Evolutionary conservation across 2,888 invertebrate species (phyloP).

Genomic region (Scrobipalpa costella): DNA sequence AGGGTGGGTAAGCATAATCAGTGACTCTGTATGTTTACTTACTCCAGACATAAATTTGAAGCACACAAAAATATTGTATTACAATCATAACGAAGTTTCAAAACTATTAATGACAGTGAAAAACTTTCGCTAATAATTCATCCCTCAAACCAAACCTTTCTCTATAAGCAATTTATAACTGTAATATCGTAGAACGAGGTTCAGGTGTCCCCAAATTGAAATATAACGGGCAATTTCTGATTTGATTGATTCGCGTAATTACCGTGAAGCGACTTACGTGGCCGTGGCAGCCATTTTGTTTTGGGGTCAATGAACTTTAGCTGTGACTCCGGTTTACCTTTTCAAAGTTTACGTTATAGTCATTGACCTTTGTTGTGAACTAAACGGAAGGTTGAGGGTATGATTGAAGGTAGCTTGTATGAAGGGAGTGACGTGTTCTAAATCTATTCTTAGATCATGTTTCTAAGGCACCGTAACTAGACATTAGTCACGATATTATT

Average conservation of each 20-base stretch:
- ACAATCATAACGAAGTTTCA: background rate
- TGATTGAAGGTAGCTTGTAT: background rate
- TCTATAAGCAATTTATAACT: background rate
- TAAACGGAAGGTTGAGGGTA: background rate
- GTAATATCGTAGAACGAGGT: conserved; percentile 11
- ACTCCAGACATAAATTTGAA: too few species aligned
- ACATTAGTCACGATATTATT: too few species aligned
- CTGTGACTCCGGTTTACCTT: conserved; percentile 1
- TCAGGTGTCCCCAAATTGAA: conserved; percentile 21
- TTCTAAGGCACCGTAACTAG: too few species aligned
- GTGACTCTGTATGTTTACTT: too few species aligned
- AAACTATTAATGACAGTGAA: background rate
- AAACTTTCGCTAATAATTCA: background rate
- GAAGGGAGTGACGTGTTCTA: background rate
- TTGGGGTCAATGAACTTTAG: background rate
- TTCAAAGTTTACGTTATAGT: background rate
- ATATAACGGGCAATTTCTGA: conserved; percentile 16
- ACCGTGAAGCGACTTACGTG: background rate
- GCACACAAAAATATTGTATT: too few species aligned
- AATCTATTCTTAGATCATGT: too few species aligned
- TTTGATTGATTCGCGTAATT: conserved; percentile 20
- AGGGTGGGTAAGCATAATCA: too few species aligned
- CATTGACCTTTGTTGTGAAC: conserved; percentile 10
- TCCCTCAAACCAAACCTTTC: background rate
- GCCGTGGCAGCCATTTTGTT: conserved; percentile 11